A percentile compares a stretch with the other conserved stretches of the same genome.
Evolutionary conservation across 1,140 invertebrate species (phyloP).

Genomic region (Cataglyphis hispanica): DNA sequence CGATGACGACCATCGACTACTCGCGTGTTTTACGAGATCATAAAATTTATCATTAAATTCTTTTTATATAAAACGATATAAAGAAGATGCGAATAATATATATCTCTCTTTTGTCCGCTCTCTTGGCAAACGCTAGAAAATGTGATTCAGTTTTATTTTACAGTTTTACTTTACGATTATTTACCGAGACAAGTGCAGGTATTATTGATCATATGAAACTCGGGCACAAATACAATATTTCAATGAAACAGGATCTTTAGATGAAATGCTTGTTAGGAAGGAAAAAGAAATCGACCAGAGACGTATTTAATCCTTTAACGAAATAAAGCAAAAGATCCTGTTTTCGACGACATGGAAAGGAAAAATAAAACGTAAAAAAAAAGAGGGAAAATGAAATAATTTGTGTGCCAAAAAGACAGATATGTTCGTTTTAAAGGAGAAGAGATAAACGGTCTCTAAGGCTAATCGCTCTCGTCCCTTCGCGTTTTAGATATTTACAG

Average conservation of each 20-base stretch:
- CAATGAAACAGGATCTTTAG: not conserved
- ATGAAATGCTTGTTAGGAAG: not conserved
- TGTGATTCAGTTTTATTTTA: not conserved
- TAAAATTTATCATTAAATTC: not conserved
- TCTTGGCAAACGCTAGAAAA: not conserved
- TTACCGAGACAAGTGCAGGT: not conserved
- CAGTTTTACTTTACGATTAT: not conserved
- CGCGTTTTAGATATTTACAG: conserved; percentile 94
- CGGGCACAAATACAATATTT: not conserved
- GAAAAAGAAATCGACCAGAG: not conserved
- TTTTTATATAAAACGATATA: too few relatives aligned
- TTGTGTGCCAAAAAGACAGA: not conserved
- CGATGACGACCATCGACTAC: not conserved
- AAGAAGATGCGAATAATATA: too few relatives aligned
- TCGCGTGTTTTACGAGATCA: not conserved
- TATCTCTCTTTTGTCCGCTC: too few relatives aligned
- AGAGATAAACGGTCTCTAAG: not conserved
- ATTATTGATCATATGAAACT: too few relatives aligned
- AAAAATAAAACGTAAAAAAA: not conserved
- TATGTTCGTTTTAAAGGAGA: not conserved
- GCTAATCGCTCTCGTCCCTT: conserved; percentile 9
- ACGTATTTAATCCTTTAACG: not conserved
- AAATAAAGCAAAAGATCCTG: not conserved
- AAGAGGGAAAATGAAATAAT: not conserved
- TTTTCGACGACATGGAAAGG: not conserved